A percentile compares a stretch with the other conserved stretches of the same genome.
phyloP scores from a whole-genome alignment of 1,140 invertebrate species.

The Aphaenogaster floridana region DNA sequence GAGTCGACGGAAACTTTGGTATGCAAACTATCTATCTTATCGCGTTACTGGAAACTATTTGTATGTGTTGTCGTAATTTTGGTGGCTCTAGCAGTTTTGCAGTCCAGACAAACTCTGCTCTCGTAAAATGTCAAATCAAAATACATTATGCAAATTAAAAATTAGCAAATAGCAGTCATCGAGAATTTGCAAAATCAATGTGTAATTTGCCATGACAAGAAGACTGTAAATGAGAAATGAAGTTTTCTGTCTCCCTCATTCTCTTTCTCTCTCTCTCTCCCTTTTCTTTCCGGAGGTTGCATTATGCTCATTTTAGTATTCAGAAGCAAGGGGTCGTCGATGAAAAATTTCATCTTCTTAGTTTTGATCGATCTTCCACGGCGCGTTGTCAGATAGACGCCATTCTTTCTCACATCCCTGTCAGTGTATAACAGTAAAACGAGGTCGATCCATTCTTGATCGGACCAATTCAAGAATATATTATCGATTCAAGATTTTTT shows the following conservation, averaged over 20 bases:
- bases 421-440: slow-evolving; percentile 53
- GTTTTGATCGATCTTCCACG: slow-evolving; percentile 68
- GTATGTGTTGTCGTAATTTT: not conserved
- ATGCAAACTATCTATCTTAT: slow-evolving; percentile 50
- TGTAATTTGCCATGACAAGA: not conserved
- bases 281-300: not conserved
- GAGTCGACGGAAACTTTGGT: slow-evolving; percentile 8
- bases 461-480: not conserved
- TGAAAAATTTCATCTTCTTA: slow-evolving; percentile 72
- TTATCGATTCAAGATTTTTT: slow-evolving; percentile 9
- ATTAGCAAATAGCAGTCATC: not conserved
- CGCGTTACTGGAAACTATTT: slow-evolving; percentile 24
- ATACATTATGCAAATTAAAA: not conserved
- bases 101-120: slow-evolving; percentile 8
- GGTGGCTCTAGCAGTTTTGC: not conserved
- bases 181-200: not conserved
- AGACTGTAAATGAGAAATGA: not conserved
- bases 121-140: not conserved
- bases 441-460: slow-evolving; percentile 54
- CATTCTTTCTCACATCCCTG: slow-evolving; percentile 59
- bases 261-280: not conserved
- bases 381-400: slow-evolving; percentile 56
- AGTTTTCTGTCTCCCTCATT: not conserved
- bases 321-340: slow-evolving; percentile 40
- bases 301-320: slow-evolving; percentile 61